These are phyloP conservation scores for Porphyrio hochstetteri DNA, from an alignment of 2,113 vertebrate genomes.

Conservation along the genomic window DNA sequence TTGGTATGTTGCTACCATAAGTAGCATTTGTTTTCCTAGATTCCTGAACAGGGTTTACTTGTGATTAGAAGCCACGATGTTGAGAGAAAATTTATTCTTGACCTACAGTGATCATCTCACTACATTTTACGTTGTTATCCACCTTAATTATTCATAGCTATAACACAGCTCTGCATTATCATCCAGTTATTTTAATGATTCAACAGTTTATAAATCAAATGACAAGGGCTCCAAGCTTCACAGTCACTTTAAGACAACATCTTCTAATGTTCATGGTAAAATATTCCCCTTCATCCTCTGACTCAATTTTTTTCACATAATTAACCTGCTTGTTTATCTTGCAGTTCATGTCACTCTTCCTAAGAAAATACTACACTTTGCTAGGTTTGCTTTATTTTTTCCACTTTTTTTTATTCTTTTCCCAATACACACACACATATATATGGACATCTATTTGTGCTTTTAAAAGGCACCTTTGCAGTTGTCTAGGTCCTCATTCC, in stretches of 20 bases:
- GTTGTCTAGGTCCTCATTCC: neutral
- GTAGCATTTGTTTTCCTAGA: neutral
- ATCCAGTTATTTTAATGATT: neutral
- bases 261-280: neutral
- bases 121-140: neutral
- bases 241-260: neutral
- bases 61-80: neutral
- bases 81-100: slow-evolving; percentile 26
- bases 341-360: neutral
- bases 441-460: neutral
- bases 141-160: neutral
- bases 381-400: neutral
- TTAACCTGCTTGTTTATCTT: neutral
- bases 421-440: neutral
- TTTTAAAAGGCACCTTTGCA: neutral
- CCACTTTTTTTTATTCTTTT: neutral
- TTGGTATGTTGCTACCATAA: neutral
- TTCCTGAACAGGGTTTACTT: neutral
- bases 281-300: neutral
- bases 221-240: neutral
- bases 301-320: neutral
- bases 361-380: neutral
- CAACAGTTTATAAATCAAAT: neutral
- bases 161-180: neutral
- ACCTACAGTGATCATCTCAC: neutral